Evolutionary conservation across 2,888 invertebrate genomes (phyloP).

Genomic region (Luperina nickerlii): DNA sequence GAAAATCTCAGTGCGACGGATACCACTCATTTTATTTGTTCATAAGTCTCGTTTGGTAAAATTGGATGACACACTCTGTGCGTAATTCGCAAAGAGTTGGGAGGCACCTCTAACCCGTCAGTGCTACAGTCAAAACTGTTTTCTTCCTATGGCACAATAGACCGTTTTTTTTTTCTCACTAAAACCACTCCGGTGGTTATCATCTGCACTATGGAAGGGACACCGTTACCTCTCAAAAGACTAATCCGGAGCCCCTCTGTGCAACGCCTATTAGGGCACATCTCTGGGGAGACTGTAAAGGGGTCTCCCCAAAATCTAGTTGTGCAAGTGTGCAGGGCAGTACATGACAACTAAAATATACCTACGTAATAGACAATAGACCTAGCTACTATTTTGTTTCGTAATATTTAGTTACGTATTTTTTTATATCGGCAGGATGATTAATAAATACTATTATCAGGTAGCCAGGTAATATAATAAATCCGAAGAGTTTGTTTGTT

Average conservation of each 20-base stretch:
- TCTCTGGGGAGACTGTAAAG: no score
- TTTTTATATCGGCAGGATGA: neutral
- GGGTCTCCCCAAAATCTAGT: no score
- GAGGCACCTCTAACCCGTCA: constrained; percentile 76
- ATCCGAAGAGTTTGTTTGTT: no score
- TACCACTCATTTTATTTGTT: constrained; percentile 67
- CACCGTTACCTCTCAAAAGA: no score
- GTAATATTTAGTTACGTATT: neutral
- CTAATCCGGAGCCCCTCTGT: no score
- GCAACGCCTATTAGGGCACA: no score
- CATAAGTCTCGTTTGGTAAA: constrained; percentile 69
- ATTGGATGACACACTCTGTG: constrained; percentile 84
- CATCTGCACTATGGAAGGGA: no score
- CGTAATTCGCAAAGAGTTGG: constrained; percentile 72
- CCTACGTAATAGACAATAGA: constrained; percentile 14
- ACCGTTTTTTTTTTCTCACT: neutral
- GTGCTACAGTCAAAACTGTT: neutral
- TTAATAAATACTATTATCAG: neutral
- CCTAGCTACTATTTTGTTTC: constrained; percentile 14
- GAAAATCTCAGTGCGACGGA: constrained; percentile 72
- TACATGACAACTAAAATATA: no score
- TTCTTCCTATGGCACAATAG: constrained; percentile 29
- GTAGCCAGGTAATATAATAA: no score
- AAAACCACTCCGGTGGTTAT: no score
- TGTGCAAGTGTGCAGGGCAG: no score